phyloP scores from a whole-genome alignment of 2,797 vertebrate species.

The Dromococcyx pavoninus region DNA sequence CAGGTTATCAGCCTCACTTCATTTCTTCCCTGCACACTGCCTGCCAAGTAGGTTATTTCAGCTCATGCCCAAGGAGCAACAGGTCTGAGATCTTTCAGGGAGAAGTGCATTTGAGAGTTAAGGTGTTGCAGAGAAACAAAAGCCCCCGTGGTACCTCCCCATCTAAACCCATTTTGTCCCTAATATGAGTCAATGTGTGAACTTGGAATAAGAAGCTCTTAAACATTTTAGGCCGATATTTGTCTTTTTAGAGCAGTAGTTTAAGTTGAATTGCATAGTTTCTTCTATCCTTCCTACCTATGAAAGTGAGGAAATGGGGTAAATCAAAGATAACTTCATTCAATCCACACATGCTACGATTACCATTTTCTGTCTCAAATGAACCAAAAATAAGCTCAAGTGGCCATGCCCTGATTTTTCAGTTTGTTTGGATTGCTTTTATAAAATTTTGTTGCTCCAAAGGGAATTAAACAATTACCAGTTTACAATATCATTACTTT shows the following conservation, averaged over 20 bases:
- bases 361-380: not conserved
- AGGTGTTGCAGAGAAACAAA: not conserved
- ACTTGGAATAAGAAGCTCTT: not conserved
- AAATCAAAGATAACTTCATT: not conserved
- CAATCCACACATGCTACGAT: not conserved
- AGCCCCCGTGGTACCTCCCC: not conserved
- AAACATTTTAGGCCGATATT: not conserved
- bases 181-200: not conserved
- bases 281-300: not conserved
- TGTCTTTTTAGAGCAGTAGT: not conserved
- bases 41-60: not conserved
- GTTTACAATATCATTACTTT: slow-evolving; percentile 26
- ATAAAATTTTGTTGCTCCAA: not conserved
- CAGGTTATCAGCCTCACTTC: not conserved
- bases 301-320: not conserved
- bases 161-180: not conserved
- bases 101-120: not conserved
- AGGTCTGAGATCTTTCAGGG: not conserved
- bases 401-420: not conserved
- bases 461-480: slow-evolving; percentile 14
- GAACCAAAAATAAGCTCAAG: not conserved
- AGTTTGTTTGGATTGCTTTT: not conserved
- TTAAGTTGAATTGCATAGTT: not conserved
- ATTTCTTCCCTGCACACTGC: not conserved
- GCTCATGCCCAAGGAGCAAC: not conserved